Evolutionary conservation across 2,888 invertebrate genomes (phyloP).

Genomic region (Platycnemis pennipes): DNA sequence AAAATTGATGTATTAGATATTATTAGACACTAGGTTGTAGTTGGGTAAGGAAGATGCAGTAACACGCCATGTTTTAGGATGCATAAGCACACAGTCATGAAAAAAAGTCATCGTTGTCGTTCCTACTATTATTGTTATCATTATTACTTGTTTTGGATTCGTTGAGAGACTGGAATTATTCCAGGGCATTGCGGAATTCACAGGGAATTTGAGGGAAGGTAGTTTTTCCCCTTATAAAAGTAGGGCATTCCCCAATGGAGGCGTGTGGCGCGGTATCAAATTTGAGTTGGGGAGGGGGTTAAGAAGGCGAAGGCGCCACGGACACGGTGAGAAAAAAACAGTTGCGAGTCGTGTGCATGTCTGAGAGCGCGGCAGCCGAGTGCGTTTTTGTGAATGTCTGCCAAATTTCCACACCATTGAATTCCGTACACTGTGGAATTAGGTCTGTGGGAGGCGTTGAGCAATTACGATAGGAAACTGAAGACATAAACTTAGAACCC

Average conservation of each 20-base stretch:
- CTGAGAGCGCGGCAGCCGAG: not conserved
- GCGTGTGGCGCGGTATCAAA: not conserved
- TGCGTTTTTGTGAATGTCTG: not conserved
- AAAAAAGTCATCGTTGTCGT: not conserved
- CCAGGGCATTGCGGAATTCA: constrained; percentile 51
- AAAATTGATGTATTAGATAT: too few species aligned
- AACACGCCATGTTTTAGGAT: too few species aligned
- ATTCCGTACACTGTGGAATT: not conserved
- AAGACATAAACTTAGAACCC: too few species aligned
- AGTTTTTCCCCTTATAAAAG: not conserved
- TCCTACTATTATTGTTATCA: not conserved
- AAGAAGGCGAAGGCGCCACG: not conserved
- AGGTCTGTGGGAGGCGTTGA: not conserved
- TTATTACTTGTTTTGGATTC: constrained; percentile 37
- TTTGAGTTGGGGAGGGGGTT: not conserved
- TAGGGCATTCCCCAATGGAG: not conserved
- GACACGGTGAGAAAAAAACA: not conserved
- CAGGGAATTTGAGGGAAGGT: not conserved
- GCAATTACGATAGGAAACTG: not conserved
- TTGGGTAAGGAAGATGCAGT: too few species aligned
- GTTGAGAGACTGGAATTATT: constrained; percentile 25
- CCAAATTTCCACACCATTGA: not conserved
- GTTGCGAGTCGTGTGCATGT: not conserved
- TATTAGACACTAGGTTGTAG: too few species aligned
- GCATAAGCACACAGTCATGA: too few species aligned